phyloP scores from a whole-genome alignment of 2,113 vertebrate species.

The Isichthys henryi region DNA sequence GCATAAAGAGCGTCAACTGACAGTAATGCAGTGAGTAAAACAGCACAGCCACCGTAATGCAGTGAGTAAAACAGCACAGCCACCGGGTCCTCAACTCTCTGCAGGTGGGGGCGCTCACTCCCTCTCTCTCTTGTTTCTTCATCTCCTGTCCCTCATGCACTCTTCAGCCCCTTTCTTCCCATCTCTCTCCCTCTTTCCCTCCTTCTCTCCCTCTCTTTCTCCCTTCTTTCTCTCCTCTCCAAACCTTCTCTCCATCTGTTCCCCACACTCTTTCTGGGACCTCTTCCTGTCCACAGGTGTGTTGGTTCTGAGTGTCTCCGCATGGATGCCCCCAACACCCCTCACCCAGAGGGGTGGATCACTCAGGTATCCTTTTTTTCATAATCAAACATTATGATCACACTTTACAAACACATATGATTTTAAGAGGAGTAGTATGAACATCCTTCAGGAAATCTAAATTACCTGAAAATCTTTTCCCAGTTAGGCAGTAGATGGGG shows the following conservation, averaged over 20 bases:
- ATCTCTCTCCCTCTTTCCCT: neutral
- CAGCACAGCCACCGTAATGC: too few species aligned
- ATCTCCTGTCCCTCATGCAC: neutral
- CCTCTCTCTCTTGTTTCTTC: neutral
- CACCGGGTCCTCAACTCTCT: neutral
- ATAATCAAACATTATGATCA: neutral
- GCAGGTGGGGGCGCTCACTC: neutral
- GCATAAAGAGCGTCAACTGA: neutral
- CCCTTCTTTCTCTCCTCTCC: neutral
- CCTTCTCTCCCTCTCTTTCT: neutral
- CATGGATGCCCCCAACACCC: neutral
- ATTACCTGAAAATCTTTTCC: neutral
- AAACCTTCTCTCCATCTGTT: neutral
- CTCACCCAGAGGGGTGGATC: neutral
- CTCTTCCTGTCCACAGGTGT: neutral
- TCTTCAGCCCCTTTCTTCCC: neutral
- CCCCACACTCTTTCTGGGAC: neutral
- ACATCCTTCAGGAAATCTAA: neutral
- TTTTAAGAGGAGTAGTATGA: neutral
- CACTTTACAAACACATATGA: neutral
- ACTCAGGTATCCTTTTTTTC: neutral
- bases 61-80: neutral
- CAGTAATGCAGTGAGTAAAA: neutral
- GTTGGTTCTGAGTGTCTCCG: neutral
- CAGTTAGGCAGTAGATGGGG: neutral